Conservation (phyloP, 2,113 vertebrate genomes). For the Archilochus colubris region DNA sequence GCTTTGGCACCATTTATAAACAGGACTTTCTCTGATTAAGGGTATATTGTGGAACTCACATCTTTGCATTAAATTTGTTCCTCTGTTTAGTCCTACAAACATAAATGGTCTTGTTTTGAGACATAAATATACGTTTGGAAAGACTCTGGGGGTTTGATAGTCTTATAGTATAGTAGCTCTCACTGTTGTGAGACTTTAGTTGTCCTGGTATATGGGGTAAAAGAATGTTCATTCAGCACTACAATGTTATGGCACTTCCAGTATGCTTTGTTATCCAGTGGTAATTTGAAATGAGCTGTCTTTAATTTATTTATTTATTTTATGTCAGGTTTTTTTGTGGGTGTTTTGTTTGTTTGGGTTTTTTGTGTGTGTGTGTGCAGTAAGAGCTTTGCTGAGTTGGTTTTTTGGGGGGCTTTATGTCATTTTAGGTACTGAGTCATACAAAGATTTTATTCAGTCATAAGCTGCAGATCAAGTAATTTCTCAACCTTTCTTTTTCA, state of each 20-base stretch:
- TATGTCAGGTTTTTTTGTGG: too few relatives aligned
- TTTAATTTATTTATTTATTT: neutral
- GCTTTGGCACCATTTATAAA: neutral
- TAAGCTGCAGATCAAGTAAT: neutral
- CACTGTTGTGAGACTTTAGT: neutral
- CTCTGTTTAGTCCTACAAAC: neutral
- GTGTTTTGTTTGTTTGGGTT: too few relatives aligned
- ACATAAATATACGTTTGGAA: neutral
- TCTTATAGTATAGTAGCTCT: neutral
- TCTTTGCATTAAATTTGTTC: neutral
- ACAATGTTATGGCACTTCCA: neutral
- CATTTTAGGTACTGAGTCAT: neutral
- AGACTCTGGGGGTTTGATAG: neutral
- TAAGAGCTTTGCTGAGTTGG: neutral
- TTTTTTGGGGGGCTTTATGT: neutral
- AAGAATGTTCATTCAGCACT: neutral
- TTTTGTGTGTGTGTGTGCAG: neutral
- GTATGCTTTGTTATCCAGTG: neutral
- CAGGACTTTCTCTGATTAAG: neutral
- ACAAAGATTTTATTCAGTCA: neutral
- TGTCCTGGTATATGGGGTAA: neutral
- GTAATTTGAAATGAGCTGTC: neutral
- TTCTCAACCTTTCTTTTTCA: neutral
- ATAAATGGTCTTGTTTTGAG: neutral
- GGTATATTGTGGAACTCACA: neutral